These are phyloP conservation scores for Trachelipus rathkii DNA, from an alignment of 1,140 invertebrate genomes.

Conservation along the genomic window DNA sequence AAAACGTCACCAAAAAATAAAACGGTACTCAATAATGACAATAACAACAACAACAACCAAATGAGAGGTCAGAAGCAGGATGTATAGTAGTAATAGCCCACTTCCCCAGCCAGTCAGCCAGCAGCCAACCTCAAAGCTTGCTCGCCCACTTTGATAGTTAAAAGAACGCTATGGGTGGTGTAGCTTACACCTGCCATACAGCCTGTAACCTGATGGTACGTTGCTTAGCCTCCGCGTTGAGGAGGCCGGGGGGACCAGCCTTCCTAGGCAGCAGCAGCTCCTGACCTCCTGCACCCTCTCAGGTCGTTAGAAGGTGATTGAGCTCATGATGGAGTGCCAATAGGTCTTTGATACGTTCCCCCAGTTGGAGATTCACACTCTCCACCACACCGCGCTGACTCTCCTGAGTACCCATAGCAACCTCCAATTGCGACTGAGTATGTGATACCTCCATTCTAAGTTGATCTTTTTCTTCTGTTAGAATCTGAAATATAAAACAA, in stretches of 20 bases:
- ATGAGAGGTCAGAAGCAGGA: too few species aligned
- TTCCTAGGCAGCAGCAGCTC: not conserved
- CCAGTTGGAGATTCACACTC: conserved; percentile 75
- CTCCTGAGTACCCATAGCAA: conserved; percentile 73
- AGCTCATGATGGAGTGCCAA: conserved; percentile 79
- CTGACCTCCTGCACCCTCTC: conserved; percentile 26
- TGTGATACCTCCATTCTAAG: conserved; percentile 66
- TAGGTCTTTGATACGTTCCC: conserved; percentile 77
- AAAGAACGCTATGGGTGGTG: not conserved
- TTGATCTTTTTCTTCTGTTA: conserved; percentile 70
- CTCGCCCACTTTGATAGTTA: not conserved
- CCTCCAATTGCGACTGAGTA: conserved; percentile 76
- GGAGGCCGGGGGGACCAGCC: not conserved
- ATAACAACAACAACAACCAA: too few species aligned
- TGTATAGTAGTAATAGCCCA: too few species aligned
- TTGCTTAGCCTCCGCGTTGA: not conserved
- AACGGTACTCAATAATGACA: too few species aligned
- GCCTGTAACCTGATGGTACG: conserved; percentile 4
- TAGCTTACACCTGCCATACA: not conserved
- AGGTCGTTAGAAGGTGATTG: conserved; percentile 48
- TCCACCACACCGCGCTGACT: conserved; percentile 77
- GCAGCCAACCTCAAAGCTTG: not conserved
- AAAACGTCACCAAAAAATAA: too few species aligned
- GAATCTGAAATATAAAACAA: conserved; percentile 51
- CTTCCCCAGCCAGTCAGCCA: not conserved